Conservation (phyloP, 1,140 invertebrate species). For the Ceratina calcarata region DNA sequence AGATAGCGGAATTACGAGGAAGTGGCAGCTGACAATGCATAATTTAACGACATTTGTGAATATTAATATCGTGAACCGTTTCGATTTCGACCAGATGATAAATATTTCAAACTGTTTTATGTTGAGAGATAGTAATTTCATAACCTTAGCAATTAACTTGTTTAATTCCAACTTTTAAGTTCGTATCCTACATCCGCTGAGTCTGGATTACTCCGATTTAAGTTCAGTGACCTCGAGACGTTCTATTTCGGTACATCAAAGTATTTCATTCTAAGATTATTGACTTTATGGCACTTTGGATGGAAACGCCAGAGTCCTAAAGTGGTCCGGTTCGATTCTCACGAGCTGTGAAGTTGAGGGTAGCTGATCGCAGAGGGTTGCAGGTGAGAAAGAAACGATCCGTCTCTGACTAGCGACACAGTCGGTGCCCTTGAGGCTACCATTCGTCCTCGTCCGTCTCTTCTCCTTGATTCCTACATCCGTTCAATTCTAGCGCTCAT, state of each 20-base stretch:
- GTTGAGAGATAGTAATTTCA: too few species aligned
- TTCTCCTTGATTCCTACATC: constrained; percentile 55
- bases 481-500: constrained; percentile 63
- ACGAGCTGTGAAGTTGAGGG: background rate
- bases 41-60: too few species aligned
- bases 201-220: background rate
- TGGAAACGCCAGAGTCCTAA: background rate
- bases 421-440: constrained; percentile 66
- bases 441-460: constrained; percentile 47
- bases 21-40: too few species aligned
- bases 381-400: constrained; percentile 53
- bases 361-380: background rate
- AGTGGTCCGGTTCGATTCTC: background rate
- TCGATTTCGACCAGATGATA: too few species aligned
- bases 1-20: too few species aligned
- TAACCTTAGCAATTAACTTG: too few species aligned
- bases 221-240: background rate
- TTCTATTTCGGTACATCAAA: too few species aligned
- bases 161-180: background rate
- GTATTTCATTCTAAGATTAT: too few species aligned
- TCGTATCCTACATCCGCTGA: too few species aligned
- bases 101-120: too few species aligned
- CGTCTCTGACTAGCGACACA: constrained; percentile 64
- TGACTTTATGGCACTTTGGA: background rate
- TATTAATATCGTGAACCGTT: too few species aligned